Conservation (phyloP, 2,888 invertebrate species). For the Nemotelus nigrinus region DNA sequence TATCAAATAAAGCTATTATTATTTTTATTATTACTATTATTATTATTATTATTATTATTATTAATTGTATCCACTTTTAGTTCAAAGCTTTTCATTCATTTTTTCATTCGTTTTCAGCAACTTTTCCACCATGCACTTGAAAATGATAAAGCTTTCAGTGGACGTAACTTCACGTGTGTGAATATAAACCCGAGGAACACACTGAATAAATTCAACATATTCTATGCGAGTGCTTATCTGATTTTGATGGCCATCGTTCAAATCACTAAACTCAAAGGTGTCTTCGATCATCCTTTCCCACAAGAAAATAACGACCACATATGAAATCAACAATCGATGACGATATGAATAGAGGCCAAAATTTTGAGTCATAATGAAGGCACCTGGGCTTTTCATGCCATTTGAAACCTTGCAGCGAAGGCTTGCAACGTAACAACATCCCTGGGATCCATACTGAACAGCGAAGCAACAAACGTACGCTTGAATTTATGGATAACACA, state of each 20-base stretch:
- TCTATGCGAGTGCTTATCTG: neutral
- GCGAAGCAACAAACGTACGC: slow-evolving; percentile 47
- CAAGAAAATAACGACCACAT: slow-evolving; percentile 9
- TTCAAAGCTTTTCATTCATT: too few relatives aligned
- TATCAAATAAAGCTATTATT: too few relatives aligned
- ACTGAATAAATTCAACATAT: too few relatives aligned
- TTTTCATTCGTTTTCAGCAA: too few relatives aligned
- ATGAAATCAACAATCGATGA: slow-evolving; percentile 50
- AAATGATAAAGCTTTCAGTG: too few relatives aligned
- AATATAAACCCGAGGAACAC: too few relatives aligned
- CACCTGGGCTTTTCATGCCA: slow-evolving; percentile 16
- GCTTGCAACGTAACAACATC: slow-evolving; percentile 18
- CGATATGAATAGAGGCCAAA: slow-evolving; percentile 46
- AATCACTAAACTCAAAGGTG: slow-evolving; percentile 20
- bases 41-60: too few relatives aligned
- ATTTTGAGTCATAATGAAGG: slow-evolving; percentile 36
- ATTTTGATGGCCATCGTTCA: neutral
- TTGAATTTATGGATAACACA: slow-evolving; percentile 49
- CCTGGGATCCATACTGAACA: slow-evolving; percentile 26
- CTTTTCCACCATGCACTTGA: too few relatives aligned
- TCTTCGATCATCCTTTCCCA: slow-evolving; percentile 29
- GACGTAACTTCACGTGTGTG: too few relatives aligned
- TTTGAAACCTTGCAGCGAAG: slow-evolving; percentile 20
- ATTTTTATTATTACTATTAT: too few relatives aligned
- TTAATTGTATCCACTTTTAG: too few relatives aligned